Conservation (phyloP, 2,888 invertebrate species). For the Bhutanitis thaidina region DNA sequence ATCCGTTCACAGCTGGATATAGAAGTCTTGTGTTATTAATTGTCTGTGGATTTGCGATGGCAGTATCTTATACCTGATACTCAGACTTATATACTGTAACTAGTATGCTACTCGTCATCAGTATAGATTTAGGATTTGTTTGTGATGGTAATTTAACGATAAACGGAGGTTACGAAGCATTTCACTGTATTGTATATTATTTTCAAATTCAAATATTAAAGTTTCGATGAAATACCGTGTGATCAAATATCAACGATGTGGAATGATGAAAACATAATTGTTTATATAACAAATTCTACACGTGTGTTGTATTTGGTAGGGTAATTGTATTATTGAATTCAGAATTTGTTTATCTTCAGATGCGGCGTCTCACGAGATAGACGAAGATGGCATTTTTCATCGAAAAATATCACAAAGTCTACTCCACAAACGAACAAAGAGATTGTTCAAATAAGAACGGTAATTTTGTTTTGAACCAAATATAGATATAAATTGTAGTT, state of each 20-base stretch:
- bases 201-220: no score
- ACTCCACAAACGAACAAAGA: constrained; percentile 1
- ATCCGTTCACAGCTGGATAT: no score
- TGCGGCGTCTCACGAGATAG: constrained; percentile 7
- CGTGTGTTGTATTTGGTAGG: constrained; percentile 22
- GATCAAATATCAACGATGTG: neutral
- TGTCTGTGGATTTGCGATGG: no score
- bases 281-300: constrained; percentile 18
- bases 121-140: no score
- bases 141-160: no score
- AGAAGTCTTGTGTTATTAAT: no score
- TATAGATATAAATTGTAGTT: no score
- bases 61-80: no score
- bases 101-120: no score
- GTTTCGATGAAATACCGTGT: neutral
- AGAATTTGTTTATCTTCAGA: constrained; percentile 15
- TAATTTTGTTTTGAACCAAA: neutral
- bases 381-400: neutral
- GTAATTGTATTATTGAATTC: constrained; percentile 6
- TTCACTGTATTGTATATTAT: no score
- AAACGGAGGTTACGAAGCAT: no score
- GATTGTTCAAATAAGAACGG: constrained; percentile 7
- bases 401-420: constrained; percentile 3
- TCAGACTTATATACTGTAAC: no score
- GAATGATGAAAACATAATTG: neutral